phyloP scores from a whole-genome alignment of 2,888 invertebrate species.

The Erannis defoliaria region DNA sequence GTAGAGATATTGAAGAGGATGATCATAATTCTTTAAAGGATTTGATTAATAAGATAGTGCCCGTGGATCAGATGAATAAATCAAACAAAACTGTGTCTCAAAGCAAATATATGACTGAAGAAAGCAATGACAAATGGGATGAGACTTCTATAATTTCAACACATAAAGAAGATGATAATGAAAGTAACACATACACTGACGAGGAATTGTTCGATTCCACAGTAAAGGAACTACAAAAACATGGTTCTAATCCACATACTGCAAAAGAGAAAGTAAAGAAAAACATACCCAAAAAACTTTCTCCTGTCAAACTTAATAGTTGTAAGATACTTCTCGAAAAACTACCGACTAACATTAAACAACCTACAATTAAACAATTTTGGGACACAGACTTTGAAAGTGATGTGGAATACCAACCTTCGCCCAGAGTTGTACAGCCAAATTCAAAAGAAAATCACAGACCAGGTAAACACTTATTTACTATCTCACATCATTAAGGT shows the following conservation, averaged over 20 bases:
- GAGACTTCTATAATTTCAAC: slow-evolving; percentile 65
- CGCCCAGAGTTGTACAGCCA: slow-evolving; percentile 38
- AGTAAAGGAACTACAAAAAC: slow-evolving; percentile 10
- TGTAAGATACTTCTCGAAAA: slow-evolving; percentile 16
- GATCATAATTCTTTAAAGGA: slow-evolving; percentile 66
- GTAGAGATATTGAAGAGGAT: slow-evolving; percentile 64
- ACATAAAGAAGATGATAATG: slow-evolving; percentile 61
- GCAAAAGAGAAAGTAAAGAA: slow-evolving; percentile 14
- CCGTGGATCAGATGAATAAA: slow-evolving; percentile 66
- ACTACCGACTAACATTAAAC: slow-evolving; percentile 9
- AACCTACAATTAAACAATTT: slow-evolving; percentile 46
- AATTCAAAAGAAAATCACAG: slow-evolving; percentile 43
- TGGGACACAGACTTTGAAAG: slow-evolving; percentile 77
- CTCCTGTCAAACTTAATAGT: slow-evolving; percentile 10
- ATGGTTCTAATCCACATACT: neutral
- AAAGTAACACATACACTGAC: slow-evolving; percentile 78
- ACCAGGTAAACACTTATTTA: slow-evolving; percentile 32
- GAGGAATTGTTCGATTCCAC: slow-evolving; percentile 68
- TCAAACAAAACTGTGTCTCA: slow-evolving; percentile 54
- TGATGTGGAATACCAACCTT: slow-evolving; percentile 60
- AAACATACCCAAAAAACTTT: slow-evolving; percentile 6
- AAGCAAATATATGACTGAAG: slow-evolving; percentile 48
- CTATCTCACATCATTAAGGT: no score
- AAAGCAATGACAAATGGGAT: slow-evolving; percentile 67
- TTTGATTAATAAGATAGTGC: slow-evolving; percentile 78